These are phyloP conservation scores for Piaya cayana DNA, from an alignment of 2,113 vertebrate genomes.

Conservation along the genomic window DNA sequence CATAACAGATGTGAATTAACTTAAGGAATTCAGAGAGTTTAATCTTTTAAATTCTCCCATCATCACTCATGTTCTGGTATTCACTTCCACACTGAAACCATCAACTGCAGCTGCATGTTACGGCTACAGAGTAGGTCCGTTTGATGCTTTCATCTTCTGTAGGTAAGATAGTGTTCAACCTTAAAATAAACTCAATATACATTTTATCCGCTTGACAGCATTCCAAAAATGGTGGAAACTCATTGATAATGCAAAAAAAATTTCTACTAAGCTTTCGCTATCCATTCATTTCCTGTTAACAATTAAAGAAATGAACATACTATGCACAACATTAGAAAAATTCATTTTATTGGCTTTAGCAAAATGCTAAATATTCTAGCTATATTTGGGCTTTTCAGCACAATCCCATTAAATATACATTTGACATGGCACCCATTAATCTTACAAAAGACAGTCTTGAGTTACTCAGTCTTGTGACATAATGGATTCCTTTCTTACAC, in stretches of 20 bases:
- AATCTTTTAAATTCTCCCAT: neutral
- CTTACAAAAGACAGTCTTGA: conserved; percentile 9
- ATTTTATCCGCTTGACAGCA: neutral
- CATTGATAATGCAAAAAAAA: neutral
- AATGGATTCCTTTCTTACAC: conserved; percentile 58
- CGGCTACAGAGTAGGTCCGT: neutral
- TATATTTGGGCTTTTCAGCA: neutral
- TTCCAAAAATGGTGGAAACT: neutral
- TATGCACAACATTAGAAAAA: neutral
- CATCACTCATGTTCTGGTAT: neutral
- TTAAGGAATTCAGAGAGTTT: neutral
- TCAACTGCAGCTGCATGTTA: neutral
- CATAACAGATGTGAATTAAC: neutral
- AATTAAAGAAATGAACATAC: neutral
- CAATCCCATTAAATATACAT: conserved; percentile 38
- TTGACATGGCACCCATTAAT: conserved; percentile 54
- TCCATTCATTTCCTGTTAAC: neutral
- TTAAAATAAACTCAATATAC: neutral
- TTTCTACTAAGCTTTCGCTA: neutral
- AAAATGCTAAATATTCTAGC: neutral
- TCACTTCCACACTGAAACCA: neutral
- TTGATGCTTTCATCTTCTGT: neutral
- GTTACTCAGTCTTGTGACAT: conserved; percentile 56
- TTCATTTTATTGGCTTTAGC: neutral
- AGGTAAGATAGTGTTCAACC: accelerated